Conservation (phyloP, 2,888 invertebrate genomes). For the Junonia oenone region DNA sequence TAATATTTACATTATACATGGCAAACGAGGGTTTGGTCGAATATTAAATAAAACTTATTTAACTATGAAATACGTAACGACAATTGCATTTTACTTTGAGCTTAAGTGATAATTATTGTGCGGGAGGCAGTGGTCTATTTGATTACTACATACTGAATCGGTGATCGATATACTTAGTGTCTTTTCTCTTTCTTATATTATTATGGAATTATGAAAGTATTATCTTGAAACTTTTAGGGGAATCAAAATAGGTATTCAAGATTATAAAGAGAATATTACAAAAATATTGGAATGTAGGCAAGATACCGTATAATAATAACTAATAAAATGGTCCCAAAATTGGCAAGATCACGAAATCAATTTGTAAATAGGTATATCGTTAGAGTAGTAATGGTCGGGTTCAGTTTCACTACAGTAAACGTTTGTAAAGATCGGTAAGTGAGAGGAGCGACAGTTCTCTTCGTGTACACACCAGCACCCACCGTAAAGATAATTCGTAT, state of each 20-base stretch:
- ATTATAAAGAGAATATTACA: not conserved
- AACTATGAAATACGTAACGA: slow-evolving; percentile 12
- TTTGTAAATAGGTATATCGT: not conserved
- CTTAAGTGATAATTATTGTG: slow-evolving; percentile 1
- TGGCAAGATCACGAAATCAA: slow-evolving; percentile 21
- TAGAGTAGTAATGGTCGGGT: not conserved
- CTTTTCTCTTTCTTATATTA: not conserved
- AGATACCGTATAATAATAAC: not conserved
- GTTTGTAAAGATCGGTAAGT: not conserved
- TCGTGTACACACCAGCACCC: not conserved
- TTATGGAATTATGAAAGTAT: not conserved
- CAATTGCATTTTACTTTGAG: slow-evolving; percentile 9
- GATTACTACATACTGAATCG: not conserved
- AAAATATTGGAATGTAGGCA: not conserved
- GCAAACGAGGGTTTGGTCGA: slow-evolving; percentile 68
- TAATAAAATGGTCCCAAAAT: slow-evolving; percentile 4
- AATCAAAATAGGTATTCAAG: not conserved
- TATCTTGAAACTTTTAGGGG: not conserved
- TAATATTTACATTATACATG: slow-evolving; percentile 65
- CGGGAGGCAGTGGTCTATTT: not conserved
- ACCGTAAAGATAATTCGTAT: not conserved
- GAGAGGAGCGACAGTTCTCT: not conserved
- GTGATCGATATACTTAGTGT: not conserved
- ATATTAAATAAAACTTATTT: slow-evolving; percentile 24
- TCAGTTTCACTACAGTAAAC: not conserved